phyloP scores from a whole-genome alignment of 2,888 invertebrate species.

The Drosophila gaucha region DNA sequence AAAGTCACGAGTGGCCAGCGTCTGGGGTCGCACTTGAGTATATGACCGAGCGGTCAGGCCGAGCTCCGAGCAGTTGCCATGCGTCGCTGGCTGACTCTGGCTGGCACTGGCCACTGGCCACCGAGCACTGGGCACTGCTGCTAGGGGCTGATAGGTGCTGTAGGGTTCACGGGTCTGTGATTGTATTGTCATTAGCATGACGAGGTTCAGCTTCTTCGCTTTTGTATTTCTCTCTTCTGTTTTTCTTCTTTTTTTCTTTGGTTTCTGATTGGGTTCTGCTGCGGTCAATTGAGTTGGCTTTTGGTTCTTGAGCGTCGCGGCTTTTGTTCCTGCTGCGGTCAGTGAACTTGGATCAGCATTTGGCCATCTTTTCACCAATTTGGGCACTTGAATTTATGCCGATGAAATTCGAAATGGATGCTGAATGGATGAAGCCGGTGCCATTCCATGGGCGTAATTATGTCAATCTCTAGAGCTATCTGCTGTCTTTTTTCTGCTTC shows the following conservation, averaged over 20 bases:
- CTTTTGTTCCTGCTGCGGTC: slow-evolving; percentile 54
- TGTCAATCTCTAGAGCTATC: slow-evolving; percentile 54
- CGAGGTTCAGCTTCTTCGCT: slow-evolving; percentile 21
- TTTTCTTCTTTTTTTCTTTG: background rate
- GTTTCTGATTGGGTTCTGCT: background rate
- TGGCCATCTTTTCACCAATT: slow-evolving; percentile 36
- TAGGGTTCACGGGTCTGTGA: slow-evolving; percentile 39
- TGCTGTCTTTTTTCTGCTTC: slow-evolving; percentile 19
- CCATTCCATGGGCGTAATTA: slow-evolving; percentile 63
- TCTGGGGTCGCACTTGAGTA: slow-evolving; percentile 46
- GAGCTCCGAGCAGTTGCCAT: slow-evolving; percentile 58
- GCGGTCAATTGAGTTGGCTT: slow-evolving; percentile 24
- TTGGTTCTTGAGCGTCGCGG: slow-evolving; percentile 10
- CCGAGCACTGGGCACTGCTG: background rate
- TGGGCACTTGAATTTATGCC: slow-evolving; percentile 73
- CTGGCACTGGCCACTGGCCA: slow-evolving; percentile 14
- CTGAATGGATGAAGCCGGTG: slow-evolving; percentile 8
- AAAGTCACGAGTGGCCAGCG: slow-evolving; percentile 18
- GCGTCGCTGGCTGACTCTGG: slow-evolving; percentile 57
- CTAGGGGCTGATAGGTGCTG: background rate
- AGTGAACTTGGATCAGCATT: slow-evolving; percentile 49
- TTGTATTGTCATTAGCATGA: slow-evolving; percentile 72
- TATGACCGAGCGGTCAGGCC: slow-evolving; percentile 52
- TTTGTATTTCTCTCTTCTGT: background rate
- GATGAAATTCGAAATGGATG: slow-evolving; percentile 50